Conservation (phyloP, 2,113 vertebrate genomes). For the Ahaetulla prasina region DNA sequence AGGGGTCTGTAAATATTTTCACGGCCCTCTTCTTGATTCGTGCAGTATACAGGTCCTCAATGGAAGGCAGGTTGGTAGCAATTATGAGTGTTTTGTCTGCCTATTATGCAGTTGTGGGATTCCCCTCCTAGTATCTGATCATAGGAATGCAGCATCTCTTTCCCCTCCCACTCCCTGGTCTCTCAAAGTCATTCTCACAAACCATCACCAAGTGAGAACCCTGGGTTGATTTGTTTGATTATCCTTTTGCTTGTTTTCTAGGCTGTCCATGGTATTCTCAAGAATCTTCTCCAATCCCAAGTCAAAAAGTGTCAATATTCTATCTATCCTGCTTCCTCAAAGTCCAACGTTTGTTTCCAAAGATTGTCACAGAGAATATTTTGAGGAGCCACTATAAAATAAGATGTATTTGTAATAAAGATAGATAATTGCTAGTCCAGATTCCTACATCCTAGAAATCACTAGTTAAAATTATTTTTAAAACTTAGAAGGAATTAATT, state of each 20-base stretch:
- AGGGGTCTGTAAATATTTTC: too few species aligned
- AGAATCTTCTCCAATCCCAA: not conserved
- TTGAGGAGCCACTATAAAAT: not conserved
- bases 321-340: not conserved
- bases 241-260: not conserved
- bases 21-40: too few species aligned
- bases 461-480: not conserved
- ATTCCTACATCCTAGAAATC: not conserved
- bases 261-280: not conserved
- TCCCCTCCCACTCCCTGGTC: not conserved
- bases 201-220: not conserved
- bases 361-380: conserved; percentile 2
- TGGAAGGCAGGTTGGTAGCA: too few species aligned
- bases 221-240: not conserved
- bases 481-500: not conserved
- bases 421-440: not conserved
- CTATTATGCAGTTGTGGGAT: not conserved
- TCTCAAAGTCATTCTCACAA: not conserved
- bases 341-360: not conserved
- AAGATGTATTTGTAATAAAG: not conserved
- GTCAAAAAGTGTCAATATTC: not conserved
- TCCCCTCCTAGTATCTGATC: not conserved
- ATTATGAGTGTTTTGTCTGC: not conserved
- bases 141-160: not conserved
- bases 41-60: too few species aligned